These are phyloP conservation scores for Cynaeus angustus DNA, from an alignment of 2,888 invertebrate species.

Conservation along the genomic window DNA sequence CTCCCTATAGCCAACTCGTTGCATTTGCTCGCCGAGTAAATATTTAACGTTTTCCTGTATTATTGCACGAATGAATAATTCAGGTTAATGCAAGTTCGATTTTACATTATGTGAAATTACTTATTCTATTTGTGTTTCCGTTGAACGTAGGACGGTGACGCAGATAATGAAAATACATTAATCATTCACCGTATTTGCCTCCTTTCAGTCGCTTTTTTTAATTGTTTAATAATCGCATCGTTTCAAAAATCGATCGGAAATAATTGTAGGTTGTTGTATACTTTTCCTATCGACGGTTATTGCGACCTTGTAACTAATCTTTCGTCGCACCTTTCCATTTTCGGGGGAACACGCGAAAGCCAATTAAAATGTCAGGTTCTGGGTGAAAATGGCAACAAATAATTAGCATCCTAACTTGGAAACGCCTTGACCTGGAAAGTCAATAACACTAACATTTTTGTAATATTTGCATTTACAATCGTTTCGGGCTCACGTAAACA, in stretches of 20 bases:
- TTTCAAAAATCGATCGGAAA: conserved; percentile 3
- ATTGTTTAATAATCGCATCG: conserved; percentile 26
- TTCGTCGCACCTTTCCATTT: conserved; percentile 26
- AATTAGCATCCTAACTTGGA: conserved; percentile 29
- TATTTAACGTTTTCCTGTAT: conserved; percentile 40
- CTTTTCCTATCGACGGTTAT: neutral
- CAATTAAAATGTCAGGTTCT: conserved; percentile 33
- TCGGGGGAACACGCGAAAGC: conserved; percentile 26
- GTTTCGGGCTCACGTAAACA: neutral
- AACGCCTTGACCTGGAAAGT: conserved; percentile 38
- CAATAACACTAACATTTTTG: conserved; percentile 35
- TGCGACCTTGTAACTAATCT: conserved; percentile 28
- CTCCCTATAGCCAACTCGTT: conserved; percentile 13
- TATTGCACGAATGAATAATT: conserved; percentile 55
- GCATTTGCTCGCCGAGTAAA: conserved; percentile 35
- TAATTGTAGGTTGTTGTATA: neutral
- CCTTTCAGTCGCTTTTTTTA: conserved; percentile 24
- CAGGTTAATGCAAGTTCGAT: conserved; percentile 56
- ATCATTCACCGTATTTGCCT: conserved; percentile 43
- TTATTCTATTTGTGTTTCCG: conserved; percentile 52
- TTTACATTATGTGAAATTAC: conserved; percentile 54
- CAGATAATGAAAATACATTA: conserved; percentile 47
- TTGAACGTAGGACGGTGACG: conserved; percentile 37
- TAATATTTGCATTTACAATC: conserved; percentile 39
- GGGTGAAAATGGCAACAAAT: conserved; percentile 39